Base-by-base conservation (phyloP, 2,113 vertebrate species). In the Calonectris borealis region DNA sequence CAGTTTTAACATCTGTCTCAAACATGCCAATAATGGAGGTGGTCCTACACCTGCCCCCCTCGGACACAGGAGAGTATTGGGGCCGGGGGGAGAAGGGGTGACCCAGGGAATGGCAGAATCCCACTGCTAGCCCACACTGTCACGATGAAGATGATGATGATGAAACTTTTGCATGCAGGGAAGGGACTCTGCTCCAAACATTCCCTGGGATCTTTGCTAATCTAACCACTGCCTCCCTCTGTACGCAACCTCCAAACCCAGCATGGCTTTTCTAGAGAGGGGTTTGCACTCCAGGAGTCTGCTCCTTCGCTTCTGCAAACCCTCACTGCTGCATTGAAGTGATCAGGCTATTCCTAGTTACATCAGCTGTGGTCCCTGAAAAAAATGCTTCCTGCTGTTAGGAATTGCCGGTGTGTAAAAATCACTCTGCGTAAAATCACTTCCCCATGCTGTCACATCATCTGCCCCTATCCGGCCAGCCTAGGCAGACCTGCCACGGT, bases 1-100 rank as follows among this genome's bases (percentile, higher is more conserved):
- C 95, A 86, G 78, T 88, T 94, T 97, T 97, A 97, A 94, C 91
- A 94, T 95, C 97, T 98, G 96, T 91, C 97, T 97, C 96, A 97
- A 96, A 92, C 52, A 95, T 88, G 93, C 90, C 86, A 85, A 62
- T 60, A 73, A 94, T 85, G 93, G 88, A 88, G 31, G 91, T 72
- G 79, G 83, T 65, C 75, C 91, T 93, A 83, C 29, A 68, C 48
- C 65, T 95, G 90, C 76, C 89, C 78, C 11, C 22, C 82, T 48
- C 0, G 1, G 92, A 83, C 66, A 76, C 80, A 40, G 92, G 90
- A 24, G 31, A 85, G 48, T 21, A 64, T 0, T 10, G 62, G 94
- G 92, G 64, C 38, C 0, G 0, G 46, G 82, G 93, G 66, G 36
- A 89, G 36, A 80, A 77, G 72, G 86, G 87, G 65, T 82, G 82